Percentiles rank a stretch among this genome's conserved stretches.
phyloP scores from a whole-genome alignment of 2,888 invertebrate species.

The Serrognathus titanus region DNA sequence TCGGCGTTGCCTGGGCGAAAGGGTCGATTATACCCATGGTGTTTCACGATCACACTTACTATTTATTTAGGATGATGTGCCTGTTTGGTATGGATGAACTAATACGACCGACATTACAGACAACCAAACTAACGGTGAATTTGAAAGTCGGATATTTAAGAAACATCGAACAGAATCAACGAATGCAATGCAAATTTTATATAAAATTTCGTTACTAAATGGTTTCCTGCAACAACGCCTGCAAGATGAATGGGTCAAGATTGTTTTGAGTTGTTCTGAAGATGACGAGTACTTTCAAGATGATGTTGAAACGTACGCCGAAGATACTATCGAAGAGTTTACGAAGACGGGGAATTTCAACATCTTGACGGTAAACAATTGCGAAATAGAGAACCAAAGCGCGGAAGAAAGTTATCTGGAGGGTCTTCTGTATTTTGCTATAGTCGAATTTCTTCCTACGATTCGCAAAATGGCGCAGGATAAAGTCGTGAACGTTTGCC shows the following conservation, averaged over 20 bases:
- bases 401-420: slow-evolving; percentile 34
- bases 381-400: slow-evolving; percentile 21
- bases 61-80: slow-evolving; percentile 38
- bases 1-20: slow-evolving; percentile 40
- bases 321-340: slow-evolving; percentile 37
- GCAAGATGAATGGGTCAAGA: slow-evolving; percentile 26
- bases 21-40: slow-evolving; percentile 36
- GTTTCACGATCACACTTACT: slow-evolving; percentile 36
- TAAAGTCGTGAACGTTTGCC: slow-evolving; percentile 37
- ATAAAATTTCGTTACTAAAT: slow-evolving; percentile 22
- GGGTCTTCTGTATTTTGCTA: slow-evolving; percentile 34
- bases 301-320: slow-evolving; percentile 37
- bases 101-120: slow-evolving; percentile 35
- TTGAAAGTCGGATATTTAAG: slow-evolving; percentile 6
- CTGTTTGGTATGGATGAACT: slow-evolving; percentile 43
- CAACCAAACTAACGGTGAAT: not conserved
- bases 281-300: slow-evolving; percentile 30
- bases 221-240: slow-evolving; percentile 30
- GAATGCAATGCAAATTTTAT: slow-evolving; percentile 14
- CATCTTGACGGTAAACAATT: slow-evolving; percentile 13
- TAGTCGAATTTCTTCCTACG: slow-evolving; percentile 33
- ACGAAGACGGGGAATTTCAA: slow-evolving; percentile 22
- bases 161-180: slow-evolving; percentile 9
- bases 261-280: slow-evolving; percentile 23
- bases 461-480: slow-evolving; percentile 34